Evolutionary conservation across 2,797 vertebrate species (phyloP).

Genomic region (Alca torda): DNA sequence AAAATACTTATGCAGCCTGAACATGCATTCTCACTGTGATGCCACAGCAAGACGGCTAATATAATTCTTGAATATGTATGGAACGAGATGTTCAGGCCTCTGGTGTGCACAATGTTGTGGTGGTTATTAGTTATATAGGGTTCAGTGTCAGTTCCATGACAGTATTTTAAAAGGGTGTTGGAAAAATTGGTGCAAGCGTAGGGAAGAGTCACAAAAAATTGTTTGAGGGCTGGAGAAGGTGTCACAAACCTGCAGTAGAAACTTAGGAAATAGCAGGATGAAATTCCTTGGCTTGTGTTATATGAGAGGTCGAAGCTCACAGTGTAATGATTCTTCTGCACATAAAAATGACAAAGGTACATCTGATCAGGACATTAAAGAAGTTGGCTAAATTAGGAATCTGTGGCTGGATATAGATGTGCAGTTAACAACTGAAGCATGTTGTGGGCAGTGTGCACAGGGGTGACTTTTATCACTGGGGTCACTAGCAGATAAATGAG

Average conservation of each 20-base stretch:
- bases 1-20: background rate
- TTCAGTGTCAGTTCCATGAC: background rate
- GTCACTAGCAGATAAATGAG: background rate
- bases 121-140: background rate
- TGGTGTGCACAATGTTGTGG: background rate
- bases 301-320: fast-evolving
- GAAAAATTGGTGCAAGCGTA: background rate
- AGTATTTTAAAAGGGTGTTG: background rate
- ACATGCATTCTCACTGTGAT: background rate
- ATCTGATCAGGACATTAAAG: background rate
- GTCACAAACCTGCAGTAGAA: background rate
- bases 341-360: background rate
- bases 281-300: background rate
- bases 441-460: background rate
- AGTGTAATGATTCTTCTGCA: background rate
- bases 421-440: background rate
- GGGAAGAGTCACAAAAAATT: background rate
- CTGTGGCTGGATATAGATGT: background rate
- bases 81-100: background rate
- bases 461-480: background rate
- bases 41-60: background rate
- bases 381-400: background rate
- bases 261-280: background rate
- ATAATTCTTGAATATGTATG: background rate
- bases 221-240: background rate